Percentiles rank a stretch among this genome's conserved stretches.
These are phyloP conservation scores for Erebia aethiops DNA, from an alignment of 2,888 invertebrate species.

Conservation along the genomic window DNA sequence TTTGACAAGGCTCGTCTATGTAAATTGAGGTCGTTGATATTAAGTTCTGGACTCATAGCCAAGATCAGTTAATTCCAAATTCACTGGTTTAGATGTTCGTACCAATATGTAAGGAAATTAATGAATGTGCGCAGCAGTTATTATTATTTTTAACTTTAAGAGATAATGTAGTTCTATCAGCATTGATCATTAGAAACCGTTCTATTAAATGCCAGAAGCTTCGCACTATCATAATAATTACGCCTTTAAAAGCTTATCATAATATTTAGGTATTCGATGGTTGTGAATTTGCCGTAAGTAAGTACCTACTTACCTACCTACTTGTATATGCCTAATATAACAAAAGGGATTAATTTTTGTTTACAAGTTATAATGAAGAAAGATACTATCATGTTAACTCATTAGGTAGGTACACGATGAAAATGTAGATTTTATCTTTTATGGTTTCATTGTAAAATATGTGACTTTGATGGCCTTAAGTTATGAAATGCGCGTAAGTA, in stretches of 20 bases:
- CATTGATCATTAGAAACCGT: neutral
- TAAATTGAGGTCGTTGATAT: too few species aligned
- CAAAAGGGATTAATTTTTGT: neutral
- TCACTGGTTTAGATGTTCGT: too few species aligned
- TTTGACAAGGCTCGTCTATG: too few species aligned
- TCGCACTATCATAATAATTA: neutral
- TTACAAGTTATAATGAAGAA: neutral
- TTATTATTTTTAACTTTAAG: too few species aligned
- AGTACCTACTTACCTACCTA: neutral
- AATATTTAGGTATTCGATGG: neutral
- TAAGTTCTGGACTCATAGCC: too few species aligned
- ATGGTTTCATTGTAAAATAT: conserved; percentile 4
- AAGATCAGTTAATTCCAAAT: too few species aligned
- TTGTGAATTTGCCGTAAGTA: neutral
- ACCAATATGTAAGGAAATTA: too few species aligned
- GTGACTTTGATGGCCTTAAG: conserved; percentile 13
- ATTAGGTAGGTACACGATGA: neutral
- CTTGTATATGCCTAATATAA: neutral
- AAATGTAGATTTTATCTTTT: conserved; percentile 2
- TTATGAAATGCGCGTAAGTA: conserved; percentile 33
- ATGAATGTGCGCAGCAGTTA: too few species aligned
- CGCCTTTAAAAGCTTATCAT: neutral
- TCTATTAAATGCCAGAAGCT: neutral
- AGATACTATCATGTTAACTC: neutral
- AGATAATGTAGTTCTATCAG: too few species aligned